A percentile compares a stretch with the other conserved stretches of the same genome.
These are phyloP conservation scores for Aspidoscelis tigris DNA, from an alignment of 2,113 vertebrate species.

Conservation along the genomic window DNA sequence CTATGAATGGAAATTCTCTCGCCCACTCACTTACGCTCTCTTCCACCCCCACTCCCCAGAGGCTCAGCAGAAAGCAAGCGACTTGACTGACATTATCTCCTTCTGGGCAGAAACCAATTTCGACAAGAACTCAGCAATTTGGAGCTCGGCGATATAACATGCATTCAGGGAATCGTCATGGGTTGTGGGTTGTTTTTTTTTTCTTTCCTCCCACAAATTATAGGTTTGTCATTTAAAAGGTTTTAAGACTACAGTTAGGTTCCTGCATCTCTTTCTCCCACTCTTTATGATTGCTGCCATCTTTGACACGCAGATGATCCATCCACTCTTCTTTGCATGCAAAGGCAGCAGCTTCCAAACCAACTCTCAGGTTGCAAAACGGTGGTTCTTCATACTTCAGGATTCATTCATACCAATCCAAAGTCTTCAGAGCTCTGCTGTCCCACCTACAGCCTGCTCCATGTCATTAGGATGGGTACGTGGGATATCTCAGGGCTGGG, in stretches of 20 bases:
- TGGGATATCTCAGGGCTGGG: background rate
- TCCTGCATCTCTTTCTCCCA: constrained; percentile 47
- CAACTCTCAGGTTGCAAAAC: background rate
- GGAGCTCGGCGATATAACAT: constrained; percentile 77
- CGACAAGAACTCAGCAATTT: constrained; percentile 74
- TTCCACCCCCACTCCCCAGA: background rate
- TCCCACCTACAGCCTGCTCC: background rate
- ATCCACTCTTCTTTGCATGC: constrained; percentile 10
- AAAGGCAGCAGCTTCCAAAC: background rate
- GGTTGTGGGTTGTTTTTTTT: constrained; percentile 42
- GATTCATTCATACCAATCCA: background rate
- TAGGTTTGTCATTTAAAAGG: constrained; percentile 76
- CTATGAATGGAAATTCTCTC: background rate
- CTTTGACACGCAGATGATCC: constrained; percentile 66
- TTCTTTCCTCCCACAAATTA: constrained; percentile 74
- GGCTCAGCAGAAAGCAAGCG: constrained; percentile 42
- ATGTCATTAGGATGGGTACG: background rate
- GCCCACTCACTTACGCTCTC: background rate
- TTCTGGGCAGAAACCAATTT: constrained; percentile 82
- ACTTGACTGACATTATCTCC: constrained; percentile 76
- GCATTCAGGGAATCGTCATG: constrained; percentile 66
- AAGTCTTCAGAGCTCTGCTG: background rate
- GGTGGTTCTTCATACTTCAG: background rate
- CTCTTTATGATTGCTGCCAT: constrained; percentile 60
- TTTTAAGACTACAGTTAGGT: constrained; percentile 65